Evolutionary conservation across 2,888 invertebrate species (phyloP).

Genomic region (Atherix ibis): DNA sequence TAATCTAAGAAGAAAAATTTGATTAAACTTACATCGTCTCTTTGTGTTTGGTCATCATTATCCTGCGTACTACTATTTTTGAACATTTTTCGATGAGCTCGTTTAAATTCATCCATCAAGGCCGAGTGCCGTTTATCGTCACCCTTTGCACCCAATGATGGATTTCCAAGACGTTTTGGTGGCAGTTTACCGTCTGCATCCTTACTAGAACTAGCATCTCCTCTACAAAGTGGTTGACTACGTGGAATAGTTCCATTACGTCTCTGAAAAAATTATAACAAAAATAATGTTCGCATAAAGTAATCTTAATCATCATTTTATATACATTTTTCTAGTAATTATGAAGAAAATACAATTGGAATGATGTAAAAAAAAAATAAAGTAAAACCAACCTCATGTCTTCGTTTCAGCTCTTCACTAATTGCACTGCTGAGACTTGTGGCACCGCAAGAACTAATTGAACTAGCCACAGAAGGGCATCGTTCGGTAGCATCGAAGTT

Average conservation of each 20-base stretch:
- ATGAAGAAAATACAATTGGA: too few species aligned
- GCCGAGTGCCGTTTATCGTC: conserved; percentile 53
- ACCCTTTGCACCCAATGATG: conserved; percentile 31
- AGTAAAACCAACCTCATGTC: conserved; percentile 57
- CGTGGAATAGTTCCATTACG: neutral
- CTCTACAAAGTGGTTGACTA: conserved; percentile 7
- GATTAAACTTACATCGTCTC: conserved; percentile 14
- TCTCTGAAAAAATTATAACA: too few species aligned
- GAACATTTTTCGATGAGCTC: conserved; percentile 79
- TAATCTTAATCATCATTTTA: too few species aligned
- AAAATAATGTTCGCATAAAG: too few species aligned
- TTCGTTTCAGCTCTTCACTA: conserved; percentile 49
- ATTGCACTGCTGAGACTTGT: conserved; percentile 51
- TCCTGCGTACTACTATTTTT: conserved; percentile 37
- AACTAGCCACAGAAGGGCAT: conserved; percentile 14
- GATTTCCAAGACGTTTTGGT: conserved; percentile 9
- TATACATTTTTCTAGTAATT: too few species aligned
- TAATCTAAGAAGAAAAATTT: neutral
- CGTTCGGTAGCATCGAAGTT: conserved; percentile 8
- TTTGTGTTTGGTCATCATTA: conserved; percentile 26
- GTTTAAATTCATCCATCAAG: conserved; percentile 79
- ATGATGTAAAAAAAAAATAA: too few species aligned
- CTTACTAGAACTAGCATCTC: conserved; percentile 6
- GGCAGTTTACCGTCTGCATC: too few species aligned
- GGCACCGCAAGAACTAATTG: conserved; percentile 19